Evolutionary conservation across 2,113 vertebrate genomes (phyloP).

Genomic region (Plecturocebus donacophilus): DNA sequence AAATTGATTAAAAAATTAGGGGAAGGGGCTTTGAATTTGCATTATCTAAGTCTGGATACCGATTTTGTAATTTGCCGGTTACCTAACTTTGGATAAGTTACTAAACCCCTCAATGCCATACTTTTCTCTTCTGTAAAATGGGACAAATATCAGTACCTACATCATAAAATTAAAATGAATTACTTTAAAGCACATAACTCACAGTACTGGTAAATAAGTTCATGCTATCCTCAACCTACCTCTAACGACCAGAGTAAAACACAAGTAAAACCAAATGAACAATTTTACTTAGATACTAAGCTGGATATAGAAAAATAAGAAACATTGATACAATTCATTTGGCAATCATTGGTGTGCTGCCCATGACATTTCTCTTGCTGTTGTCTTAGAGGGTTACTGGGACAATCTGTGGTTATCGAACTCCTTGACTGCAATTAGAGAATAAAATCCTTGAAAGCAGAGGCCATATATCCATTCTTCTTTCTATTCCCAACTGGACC

Average conservation of each 20-base stretch:
- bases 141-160: background rate
- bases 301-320: background rate
- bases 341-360: background rate
- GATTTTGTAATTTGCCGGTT: background rate
- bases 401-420: background rate
- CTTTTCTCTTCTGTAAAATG: background rate
- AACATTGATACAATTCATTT: background rate
- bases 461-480: background rate
- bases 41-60: background rate
- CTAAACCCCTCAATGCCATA: background rate
- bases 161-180: background rate
- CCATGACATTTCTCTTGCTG: background rate
- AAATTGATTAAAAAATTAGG: background rate
- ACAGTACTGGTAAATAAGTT: background rate
- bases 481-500: background rate
- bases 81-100: background rate
- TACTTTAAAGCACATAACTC: background rate
- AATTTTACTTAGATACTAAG: background rate
- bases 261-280: constrained; percentile 1
- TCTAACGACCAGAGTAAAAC: background rate
- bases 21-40: background rate
- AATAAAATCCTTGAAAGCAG: background rate
- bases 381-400: background rate
- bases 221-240: background rate
- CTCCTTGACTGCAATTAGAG: background rate